Evolutionary conservation across 2,113 vertebrate species (phyloP), one percentile per base, ranked within the genome.

Genomic region (Colistium nudipinnis): DNA sequence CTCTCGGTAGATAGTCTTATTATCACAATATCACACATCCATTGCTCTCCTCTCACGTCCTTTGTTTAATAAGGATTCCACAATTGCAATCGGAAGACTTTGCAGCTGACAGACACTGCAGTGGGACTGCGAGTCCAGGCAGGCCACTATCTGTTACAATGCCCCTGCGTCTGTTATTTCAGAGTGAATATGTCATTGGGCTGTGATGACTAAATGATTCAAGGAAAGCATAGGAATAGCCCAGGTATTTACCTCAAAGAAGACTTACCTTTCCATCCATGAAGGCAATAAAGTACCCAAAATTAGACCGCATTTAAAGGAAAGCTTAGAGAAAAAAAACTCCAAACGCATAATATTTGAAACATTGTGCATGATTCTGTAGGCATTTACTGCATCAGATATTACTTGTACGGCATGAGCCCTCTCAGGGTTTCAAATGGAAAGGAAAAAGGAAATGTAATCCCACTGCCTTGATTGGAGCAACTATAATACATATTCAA

Each of bases 111-210:
- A 85, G 84, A 87, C 88, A 90, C 86, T 90, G 87, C 90, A 89
- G 88, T 87, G 92, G 92, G 90, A 91, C 90, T 92, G 89, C 91
- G 87, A 92, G 88, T 96, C 94, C 94, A 90, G 91, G 91, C 92
- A 92, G 87, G 93, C 89, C 76, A 56, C 89, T 89, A 82, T 90
- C 85, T 81, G 76, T 90, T 88, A 87, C 88, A 90, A 87, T 88
- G 91, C 92, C 93, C 92, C 92, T 92, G 94, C 93, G 92, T 94
- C 91, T 92, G 89, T 93, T 92, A 93, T 93, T 77, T 91, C 77
- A 78, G 55, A 85, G 80, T 76, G 30, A 92, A 95, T 94, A 96
- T 96, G 95, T 95, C 96, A 93, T 96, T 98, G 97, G 97, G 96
- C 95, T 52, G 72, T 90, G 92, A 92, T 87, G 83, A 76, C 44